phyloP scores from a whole-genome alignment of 2,888 invertebrate genomes.

The Hirtodrosophila duncani region DNA sequence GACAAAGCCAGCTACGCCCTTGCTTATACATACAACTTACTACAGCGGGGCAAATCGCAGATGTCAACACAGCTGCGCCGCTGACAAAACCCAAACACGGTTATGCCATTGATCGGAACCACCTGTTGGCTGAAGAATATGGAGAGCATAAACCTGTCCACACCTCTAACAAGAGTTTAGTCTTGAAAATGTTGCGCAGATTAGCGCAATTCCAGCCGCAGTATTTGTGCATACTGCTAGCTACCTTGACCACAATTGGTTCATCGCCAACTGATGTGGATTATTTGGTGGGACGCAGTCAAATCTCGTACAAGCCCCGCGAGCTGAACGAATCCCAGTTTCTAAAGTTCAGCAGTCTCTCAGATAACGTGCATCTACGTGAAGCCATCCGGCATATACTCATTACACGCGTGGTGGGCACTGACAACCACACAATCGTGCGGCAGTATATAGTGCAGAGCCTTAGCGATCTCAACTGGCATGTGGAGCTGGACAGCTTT shows the following conservation, averaged over 20 bases:
- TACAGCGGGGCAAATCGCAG: too few relatives aligned
- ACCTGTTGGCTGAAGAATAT: too few relatives aligned
- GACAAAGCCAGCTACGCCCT: too few relatives aligned
- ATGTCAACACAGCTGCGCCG: too few relatives aligned
- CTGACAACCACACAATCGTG: slow-evolving; percentile 85
- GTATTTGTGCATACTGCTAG: slow-evolving; percentile 43
- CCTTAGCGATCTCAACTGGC: slow-evolving; percentile 86
- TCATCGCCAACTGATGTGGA: slow-evolving; percentile 8
- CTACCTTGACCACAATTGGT: slow-evolving; percentile 19
- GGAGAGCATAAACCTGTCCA: too few relatives aligned
- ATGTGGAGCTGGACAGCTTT: slow-evolving; percentile 86
- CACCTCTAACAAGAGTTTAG: too few relatives aligned
- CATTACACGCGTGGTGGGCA: slow-evolving; percentile 91
- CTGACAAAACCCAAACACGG: too few relatives aligned
- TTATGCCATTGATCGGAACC: slow-evolving; percentile 33
- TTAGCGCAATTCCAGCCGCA: slow-evolving; percentile 11
- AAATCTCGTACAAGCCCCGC: slow-evolving; percentile 79
- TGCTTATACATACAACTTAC: too few relatives aligned
- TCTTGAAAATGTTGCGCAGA: slow-evolving; percentile 30
- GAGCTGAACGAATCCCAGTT: slow-evolving; percentile 81
- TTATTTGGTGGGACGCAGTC: slow-evolving; percentile 51
- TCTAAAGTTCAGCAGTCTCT: slow-evolving; percentile 80
- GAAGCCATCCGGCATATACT: slow-evolving; percentile 86
- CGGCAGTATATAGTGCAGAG: slow-evolving; percentile 82
- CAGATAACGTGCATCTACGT: slow-evolving; percentile 82